These are phyloP conservation scores for Oscheius sp. DNA, from an alignment of 2,888 invertebrate genomes.

Conservation along the genomic window DNA sequence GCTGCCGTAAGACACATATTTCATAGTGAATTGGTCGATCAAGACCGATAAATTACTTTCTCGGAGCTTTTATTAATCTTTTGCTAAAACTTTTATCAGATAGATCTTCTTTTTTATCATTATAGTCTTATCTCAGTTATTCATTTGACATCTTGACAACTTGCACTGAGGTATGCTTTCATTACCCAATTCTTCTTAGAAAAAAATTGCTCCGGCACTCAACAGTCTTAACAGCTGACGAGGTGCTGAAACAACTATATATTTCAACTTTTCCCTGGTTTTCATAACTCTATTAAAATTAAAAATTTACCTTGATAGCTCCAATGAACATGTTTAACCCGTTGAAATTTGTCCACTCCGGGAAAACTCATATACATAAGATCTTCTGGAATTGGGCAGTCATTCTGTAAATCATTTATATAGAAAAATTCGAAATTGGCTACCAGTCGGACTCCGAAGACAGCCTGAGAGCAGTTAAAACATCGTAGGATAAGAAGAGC, in stretches of 20 bases:
- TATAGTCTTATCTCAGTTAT: too few relatives aligned
- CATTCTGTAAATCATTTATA: not conserved
- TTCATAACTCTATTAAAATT: too few relatives aligned
- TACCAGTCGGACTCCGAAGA: constrained; percentile 17
- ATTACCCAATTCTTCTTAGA: constrained; percentile 2
- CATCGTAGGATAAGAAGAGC: constrained; percentile 10
- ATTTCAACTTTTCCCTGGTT: too few relatives aligned
- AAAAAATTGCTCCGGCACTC: constrained; percentile 16
- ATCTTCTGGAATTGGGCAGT: constrained; percentile 4
- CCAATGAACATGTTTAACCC: constrained; percentile 22
- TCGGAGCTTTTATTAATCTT: too few relatives aligned
- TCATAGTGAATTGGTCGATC: too few relatives aligned
- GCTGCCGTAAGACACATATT: too few relatives aligned
- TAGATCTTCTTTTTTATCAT: too few relatives aligned
- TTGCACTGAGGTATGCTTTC: too few relatives aligned
- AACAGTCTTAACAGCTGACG: constrained; percentile 13
- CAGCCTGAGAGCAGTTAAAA: constrained; percentile 10
- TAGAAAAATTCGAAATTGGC: too few relatives aligned
- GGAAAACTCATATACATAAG: constrained; percentile 10
- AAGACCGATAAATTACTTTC: too few relatives aligned
- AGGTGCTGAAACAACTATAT: constrained; percentile 4
- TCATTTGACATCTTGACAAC: too few relatives aligned
- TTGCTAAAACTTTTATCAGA: too few relatives aligned
- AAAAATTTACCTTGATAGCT: not conserved
- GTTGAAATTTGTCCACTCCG: constrained; percentile 5